Evolutionary conservation across 2,797 vertebrate genomes (phyloP).

Genomic region (Diplodus puntazzo): DNA sequence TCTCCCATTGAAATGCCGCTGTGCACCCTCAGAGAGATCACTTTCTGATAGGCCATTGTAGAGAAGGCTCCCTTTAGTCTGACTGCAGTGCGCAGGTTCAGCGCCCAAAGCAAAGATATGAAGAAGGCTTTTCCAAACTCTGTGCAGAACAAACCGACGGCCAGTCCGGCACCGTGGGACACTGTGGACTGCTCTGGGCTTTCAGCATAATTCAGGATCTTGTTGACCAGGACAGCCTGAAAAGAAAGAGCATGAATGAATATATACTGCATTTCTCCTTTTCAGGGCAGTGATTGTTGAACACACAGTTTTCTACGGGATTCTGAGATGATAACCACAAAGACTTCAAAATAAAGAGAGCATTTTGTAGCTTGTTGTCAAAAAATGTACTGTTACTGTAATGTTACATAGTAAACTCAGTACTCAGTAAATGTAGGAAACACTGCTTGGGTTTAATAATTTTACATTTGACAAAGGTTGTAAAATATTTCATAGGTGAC

Average conservation of each 20-base stretch:
- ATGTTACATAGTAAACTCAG: too few relatives aligned
- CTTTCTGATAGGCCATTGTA: slow-evolving; percentile 84
- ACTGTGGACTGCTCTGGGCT: not conserved
- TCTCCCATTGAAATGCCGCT: slow-evolving; percentile 85
- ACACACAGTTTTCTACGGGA: too few relatives aligned
- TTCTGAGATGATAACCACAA: too few relatives aligned
- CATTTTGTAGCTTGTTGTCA: too few relatives aligned
- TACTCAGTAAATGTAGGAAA: too few relatives aligned
- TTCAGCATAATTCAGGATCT: slow-evolving; percentile 81
- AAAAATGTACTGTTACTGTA: too few relatives aligned
- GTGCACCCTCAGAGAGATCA: slow-evolving; percentile 83
- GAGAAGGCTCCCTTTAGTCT: slow-evolving; percentile 86
- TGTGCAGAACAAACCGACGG: slow-evolving; percentile 81
- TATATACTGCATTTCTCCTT: too few relatives aligned
- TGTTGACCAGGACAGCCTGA: slow-evolving; percentile 85
- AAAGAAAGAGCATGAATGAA: not conserved
- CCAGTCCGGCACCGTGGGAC: slow-evolving; percentile 80
- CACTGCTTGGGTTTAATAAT: too few relatives aligned
- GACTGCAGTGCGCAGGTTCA: slow-evolving; percentile 86
- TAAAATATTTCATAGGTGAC: too few relatives aligned
- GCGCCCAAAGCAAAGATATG: slow-evolving; percentile 83
- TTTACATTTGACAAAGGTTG: too few relatives aligned
- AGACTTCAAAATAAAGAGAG: too few relatives aligned
- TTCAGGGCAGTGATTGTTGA: too few relatives aligned
- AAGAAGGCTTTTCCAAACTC: slow-evolving; percentile 85